These are phyloP conservation scores for Aethina tumida DNA, from an alignment of 1,140 invertebrate species.

Conservation along the genomic window DNA sequence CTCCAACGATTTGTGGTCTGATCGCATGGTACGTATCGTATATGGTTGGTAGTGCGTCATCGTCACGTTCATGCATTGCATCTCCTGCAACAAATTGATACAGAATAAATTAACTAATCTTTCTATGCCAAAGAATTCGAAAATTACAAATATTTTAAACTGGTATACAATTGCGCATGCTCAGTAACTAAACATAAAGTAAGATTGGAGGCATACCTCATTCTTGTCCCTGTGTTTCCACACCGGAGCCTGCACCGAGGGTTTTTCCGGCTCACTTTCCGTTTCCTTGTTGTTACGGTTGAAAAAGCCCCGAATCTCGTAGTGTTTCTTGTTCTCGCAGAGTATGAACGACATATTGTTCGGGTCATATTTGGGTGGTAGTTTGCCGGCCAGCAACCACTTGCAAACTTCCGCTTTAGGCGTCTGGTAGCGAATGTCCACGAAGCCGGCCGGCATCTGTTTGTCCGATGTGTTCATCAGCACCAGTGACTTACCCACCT, in stretches of 20 bases:
- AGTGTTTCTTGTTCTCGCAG: constrained; percentile 19
- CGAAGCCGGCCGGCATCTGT: constrained; percentile 11
- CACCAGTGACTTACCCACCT: constrained; percentile 11
- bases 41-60: constrained; percentile 1
- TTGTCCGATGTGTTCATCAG: constrained; percentile 14
- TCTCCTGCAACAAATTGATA: constrained; percentile 11
- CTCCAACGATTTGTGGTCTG: too few relatives aligned
- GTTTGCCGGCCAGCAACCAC: constrained; percentile 18
- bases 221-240: background rate
- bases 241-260: constrained; percentile 2
- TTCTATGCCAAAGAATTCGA: background rate
- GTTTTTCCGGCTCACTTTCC: background rate
- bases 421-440: constrained; percentile 11
- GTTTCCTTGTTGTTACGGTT: constrained; percentile 11
- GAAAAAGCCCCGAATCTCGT: constrained; percentile 23
- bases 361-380: constrained; percentile 14
- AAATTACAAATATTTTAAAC: background rate
- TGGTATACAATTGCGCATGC: too few relatives aligned
- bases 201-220: background rate
- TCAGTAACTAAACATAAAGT: background rate
- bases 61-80: background rate
- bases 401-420: constrained; percentile 12
- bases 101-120: constrained; percentile 5
- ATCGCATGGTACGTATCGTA: constrained; percentile 18
- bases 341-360: constrained; percentile 19